phyloP scores from a whole-genome alignment of 2,113 vertebrate species.

The Desmodus rotundus region DNA sequence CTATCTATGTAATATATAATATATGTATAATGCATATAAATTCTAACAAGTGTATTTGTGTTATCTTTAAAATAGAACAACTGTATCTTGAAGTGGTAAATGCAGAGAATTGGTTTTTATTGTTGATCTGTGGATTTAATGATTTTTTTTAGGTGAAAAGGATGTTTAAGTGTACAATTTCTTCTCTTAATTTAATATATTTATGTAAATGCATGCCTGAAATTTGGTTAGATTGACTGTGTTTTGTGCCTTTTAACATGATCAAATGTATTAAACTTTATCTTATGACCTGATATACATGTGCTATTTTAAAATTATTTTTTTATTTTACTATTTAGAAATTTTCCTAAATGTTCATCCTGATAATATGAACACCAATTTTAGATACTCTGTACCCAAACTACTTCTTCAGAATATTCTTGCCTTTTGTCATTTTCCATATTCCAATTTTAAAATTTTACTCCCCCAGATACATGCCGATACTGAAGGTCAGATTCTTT shows the following conservation, averaged over 20 bases:
- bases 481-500: conserved; percentile 48
- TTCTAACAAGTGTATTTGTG: conserved; percentile 87
- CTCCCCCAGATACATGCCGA: conserved; percentile 49
- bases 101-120: conserved; percentile 85
- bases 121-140: conserved; percentile 87
- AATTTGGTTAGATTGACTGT: conserved; percentile 83
- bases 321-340: conserved; percentile 57
- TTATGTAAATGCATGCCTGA: conserved; percentile 88
- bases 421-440: neutral
- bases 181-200: conserved; percentile 85
- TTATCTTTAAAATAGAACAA: conserved; percentile 84
- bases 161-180: conserved; percentile 85
- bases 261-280: conserved; percentile 85
- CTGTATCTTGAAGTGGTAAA: conserved; percentile 84
- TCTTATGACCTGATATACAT: conserved; percentile 75
- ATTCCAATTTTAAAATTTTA: conserved; percentile 37
- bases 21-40: conserved; percentile 89
- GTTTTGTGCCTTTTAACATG: conserved; percentile 84
- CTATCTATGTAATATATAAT: conserved; percentile 88
- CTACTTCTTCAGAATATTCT: neutral
- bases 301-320: conserved; percentile 72
- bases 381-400: conserved; percentile 35
- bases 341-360: conserved; percentile 54
- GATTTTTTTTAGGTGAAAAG: conserved; percentile 84
- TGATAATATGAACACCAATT: conserved; percentile 51